Evolutionary conservation across 2,113 vertebrate genomes (phyloP), one percentile per base, ranked within the genome.

Genomic region (Ciconia boyciana): DNA sequence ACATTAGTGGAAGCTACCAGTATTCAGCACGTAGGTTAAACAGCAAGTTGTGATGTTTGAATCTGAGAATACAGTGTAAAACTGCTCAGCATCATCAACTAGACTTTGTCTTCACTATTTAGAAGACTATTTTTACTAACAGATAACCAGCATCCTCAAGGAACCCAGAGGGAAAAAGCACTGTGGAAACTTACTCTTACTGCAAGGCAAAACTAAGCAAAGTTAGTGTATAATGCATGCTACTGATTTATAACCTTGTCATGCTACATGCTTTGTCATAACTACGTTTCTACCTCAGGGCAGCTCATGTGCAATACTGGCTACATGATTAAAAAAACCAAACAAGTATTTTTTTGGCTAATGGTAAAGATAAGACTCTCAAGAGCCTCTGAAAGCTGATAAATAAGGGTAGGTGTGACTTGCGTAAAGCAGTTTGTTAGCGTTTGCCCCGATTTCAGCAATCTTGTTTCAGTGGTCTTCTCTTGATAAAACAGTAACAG

Each of bases 151-250:
- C 2, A 21, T 1, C 7, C 1, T 3, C 43, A 78, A 61, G 39
- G 49, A 70, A 75, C 4, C 11, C 46, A 43, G 60, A 51, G 41
- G 21, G 6, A 11, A 17, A 55, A 78, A 48, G 6, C 43, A 24
- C 41, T 17, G 20, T 46, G 62, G 43, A 69, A 84, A 11, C 9
- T 43, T 49, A n/a, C 10, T 60, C 62, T n/a, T 14, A 5, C 8
- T 13, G 16, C n/a, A 46, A 62, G 39, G 20, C 49, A 70, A 41
- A 54, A 79, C 5, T 1, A 10, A 46, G 20, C 19, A 24, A 69
- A 66, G 10, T 14, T 3, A 44, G 64, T 1, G 7, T 3, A n/a
- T 11, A 43, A 83, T 2, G 49, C 41, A 3, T 3, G 11, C 34
- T 36, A 3, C 74, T 24, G 55, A 8, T 1, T 36, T 25, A 25